Conservation (phyloP, 2,888 invertebrate genomes). For the Brachylomia viminalis region DNA sequence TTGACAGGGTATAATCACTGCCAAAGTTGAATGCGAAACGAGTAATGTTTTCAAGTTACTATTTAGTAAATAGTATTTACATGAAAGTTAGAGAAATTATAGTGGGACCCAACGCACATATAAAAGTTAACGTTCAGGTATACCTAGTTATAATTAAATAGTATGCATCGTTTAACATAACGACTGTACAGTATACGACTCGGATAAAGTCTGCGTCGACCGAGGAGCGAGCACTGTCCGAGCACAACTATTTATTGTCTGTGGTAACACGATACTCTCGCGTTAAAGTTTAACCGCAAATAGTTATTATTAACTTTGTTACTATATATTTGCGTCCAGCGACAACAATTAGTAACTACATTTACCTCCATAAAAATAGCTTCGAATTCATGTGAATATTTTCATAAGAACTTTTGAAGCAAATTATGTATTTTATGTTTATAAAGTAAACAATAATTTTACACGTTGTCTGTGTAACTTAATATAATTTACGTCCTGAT, state of each 20-base stretch:
- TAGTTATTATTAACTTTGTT: slow-evolving; percentile 42
- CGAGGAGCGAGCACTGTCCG: slow-evolving; percentile 28
- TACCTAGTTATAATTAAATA: slow-evolving; percentile 50
- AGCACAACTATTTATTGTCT: slow-evolving; percentile 35
- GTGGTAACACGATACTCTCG: slow-evolving; percentile 33
- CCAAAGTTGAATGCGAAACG: slow-evolving; percentile 12
- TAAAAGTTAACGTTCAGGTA: slow-evolving; percentile 46
- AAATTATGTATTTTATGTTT: slow-evolving; percentile 12
- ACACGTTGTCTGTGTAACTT: slow-evolving; percentile 26
- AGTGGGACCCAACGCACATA: slow-evolving; percentile 9
- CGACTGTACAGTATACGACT: slow-evolving; percentile 35
- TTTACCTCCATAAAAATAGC: neutral
- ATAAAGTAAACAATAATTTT: slow-evolving; percentile 10
- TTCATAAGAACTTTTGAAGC: slow-evolving; percentile 11
- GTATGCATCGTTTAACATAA: slow-evolving; percentile 58
- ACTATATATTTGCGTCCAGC: slow-evolving; percentile 17
- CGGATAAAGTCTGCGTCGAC: slow-evolving; percentile 36
- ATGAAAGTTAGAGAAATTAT: slow-evolving; percentile 8
- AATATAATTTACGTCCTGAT: slow-evolving; percentile 26
- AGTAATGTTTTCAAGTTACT: slow-evolving; percentile 12
- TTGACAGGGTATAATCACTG: slow-evolving; percentile 18
- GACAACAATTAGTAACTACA: slow-evolving; percentile 4
- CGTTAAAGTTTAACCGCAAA: slow-evolving; percentile 53
- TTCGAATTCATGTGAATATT: slow-evolving; percentile 18
- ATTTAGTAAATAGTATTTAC: too few relatives aligned